phyloP scores from a whole-genome alignment of 2,797 vertebrate genomes.

The Eutrigla gurnardus region DNA sequence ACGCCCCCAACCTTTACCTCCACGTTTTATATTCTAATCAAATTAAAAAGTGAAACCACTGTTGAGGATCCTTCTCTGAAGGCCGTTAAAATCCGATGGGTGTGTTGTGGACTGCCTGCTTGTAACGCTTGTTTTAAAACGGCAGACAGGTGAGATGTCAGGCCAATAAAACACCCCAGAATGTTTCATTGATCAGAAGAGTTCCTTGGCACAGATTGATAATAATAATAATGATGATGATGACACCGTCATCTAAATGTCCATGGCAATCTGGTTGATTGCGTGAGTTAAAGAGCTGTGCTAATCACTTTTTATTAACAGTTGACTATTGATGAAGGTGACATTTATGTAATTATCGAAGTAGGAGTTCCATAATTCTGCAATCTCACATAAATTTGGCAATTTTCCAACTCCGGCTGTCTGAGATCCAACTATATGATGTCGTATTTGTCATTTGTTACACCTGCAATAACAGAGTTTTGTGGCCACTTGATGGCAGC shows the following conservation, averaged over 20 bases:
- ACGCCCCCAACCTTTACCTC: neutral
- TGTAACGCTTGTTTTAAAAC: neutral
- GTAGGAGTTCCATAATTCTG: neutral
- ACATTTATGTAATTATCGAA: neutral
- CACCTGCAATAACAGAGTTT: neutral
- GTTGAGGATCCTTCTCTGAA: constrained; percentile 51
- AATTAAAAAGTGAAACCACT: constrained; percentile 52
- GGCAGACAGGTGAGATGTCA: constrained; percentile 22
- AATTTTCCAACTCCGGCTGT: neutral
- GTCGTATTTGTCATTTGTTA: neutral
- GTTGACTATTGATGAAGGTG: neutral
- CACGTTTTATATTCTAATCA: constrained; percentile 33
- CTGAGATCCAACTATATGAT: neutral
- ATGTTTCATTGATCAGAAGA: neutral
- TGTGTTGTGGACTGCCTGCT: constrained; percentile 51
- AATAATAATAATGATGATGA: no score
- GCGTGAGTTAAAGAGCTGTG: neutral
- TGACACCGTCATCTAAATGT: neutral
- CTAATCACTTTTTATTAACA: neutral
- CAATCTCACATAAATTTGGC: neutral
- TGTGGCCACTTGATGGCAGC: neutral
- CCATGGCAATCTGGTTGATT: neutral
- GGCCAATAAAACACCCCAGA: neutral
- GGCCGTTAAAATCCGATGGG: constrained; percentile 57
- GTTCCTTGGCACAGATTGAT: neutral